Evolutionary conservation across 2,888 invertebrate genomes (phyloP).

Genomic region (Noctua comes): DNA sequence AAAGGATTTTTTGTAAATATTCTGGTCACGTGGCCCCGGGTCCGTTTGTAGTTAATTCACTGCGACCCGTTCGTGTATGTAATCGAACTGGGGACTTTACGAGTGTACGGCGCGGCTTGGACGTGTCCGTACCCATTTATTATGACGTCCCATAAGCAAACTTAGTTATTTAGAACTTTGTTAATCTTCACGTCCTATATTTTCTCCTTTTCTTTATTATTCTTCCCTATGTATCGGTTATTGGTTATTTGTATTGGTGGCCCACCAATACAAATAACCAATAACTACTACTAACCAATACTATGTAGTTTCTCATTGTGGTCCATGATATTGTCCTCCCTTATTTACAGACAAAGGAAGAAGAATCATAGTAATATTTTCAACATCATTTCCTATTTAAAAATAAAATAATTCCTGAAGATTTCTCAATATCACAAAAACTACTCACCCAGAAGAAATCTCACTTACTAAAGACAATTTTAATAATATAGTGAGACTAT

Average conservation of each 20-base stretch:
- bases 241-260: constrained; percentile 56
- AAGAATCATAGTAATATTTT: constrained; percentile 1
- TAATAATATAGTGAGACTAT: constrained; percentile 43
- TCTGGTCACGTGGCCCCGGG: constrained; percentile 78
- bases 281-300: too few relatives aligned
- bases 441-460: constrained; percentile 9
- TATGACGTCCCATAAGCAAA: constrained; percentile 73
- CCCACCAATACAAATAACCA: too few relatives aligned
- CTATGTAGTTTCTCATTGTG: constrained; percentile 17
- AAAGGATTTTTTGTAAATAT: constrained; percentile 76
- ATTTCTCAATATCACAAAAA: not conserved
- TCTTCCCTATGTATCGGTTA: constrained; percentile 55
- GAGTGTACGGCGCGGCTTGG: constrained; percentile 75
- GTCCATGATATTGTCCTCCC: constrained; percentile 15
- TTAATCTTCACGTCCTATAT: constrained; percentile 70
- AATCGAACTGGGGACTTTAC: constrained; percentile 82
- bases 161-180: constrained; percentile 73
- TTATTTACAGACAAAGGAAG: constrained; percentile 4
- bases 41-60: constrained; percentile 82
- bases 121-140: constrained; percentile 75
- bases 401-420: not conserved
- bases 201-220: constrained; percentile 65
- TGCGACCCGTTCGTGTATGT: constrained; percentile 78
- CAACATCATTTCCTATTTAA: too few relatives aligned
- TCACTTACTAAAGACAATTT: constrained; percentile 47